Evolutionary conservation across 2,113 vertebrate species (phyloP).

Genomic region (Dendropsophus ebraccatus): DNA sequence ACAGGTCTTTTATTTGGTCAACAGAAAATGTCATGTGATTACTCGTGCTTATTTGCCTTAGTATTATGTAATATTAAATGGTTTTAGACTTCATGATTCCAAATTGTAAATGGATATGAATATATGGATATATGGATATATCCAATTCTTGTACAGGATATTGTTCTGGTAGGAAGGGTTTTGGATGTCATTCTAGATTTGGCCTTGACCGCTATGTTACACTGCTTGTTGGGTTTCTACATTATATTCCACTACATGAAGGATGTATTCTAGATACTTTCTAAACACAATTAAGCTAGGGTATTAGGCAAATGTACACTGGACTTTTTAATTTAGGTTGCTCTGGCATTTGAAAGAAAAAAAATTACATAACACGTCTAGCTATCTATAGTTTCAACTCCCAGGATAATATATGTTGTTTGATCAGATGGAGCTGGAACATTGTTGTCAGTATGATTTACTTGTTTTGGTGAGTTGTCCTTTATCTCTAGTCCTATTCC

Average conservation of each 20-base stretch:
- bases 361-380: too few species aligned
- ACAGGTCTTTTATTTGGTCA: background rate
- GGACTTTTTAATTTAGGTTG: too few species aligned
- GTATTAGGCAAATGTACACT: too few species aligned
- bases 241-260: background rate
- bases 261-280: background rate
- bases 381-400: too few species aligned
- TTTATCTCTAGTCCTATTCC: too few species aligned
- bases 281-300: too few species aligned
- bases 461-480: too few species aligned
- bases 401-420: too few species aligned
- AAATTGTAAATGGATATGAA: background rate
- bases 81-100: background rate
- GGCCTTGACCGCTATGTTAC: background rate
- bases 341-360: too few species aligned
- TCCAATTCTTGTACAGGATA: background rate
- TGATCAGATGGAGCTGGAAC: too few species aligned
- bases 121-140: too few species aligned
- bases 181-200: background rate
- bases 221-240: background rate
- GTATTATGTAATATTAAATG: background rate
- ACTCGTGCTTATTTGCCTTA: conserved; percentile 14
- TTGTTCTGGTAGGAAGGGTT: conserved; percentile 17
- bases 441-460: too few species aligned
- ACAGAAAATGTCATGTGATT: background rate